phyloP scores from a whole-genome alignment of 2,113 vertebrate genomes.

The Rynchops niger region DNA sequence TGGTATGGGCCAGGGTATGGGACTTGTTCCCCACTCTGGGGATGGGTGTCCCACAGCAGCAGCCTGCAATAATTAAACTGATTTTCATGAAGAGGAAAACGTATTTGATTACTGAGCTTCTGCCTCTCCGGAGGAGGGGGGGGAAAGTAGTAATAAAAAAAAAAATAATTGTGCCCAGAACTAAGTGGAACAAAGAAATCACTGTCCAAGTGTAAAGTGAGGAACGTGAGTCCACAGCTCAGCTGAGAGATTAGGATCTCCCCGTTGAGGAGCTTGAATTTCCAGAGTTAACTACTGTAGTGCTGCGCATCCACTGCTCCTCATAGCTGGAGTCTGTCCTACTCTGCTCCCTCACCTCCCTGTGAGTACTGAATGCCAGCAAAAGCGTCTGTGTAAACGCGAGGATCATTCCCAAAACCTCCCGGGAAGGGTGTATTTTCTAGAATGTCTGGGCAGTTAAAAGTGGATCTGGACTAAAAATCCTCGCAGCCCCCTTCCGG shows the following conservation, averaged over 20 bases:
- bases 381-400: not conserved
- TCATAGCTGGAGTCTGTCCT: not conserved
- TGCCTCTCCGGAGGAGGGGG: not conserved
- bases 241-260: not conserved
- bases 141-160: not conserved
- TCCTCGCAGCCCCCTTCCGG: not conserved
- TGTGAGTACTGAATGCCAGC: not conserved
- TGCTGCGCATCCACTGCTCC: fast-evolving
- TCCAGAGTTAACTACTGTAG: not conserved
- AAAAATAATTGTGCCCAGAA: not conserved
- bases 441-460: not conserved
- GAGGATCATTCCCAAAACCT: not conserved
- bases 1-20: not conserved
- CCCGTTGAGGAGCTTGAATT: not conserved
- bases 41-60: not conserved
- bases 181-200: not conserved
- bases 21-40: not conserved
- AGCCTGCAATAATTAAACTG: not conserved
- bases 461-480: not conserved
- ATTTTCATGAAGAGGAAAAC: not conserved
- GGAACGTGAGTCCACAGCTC: not conserved
- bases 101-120: not conserved
- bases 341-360: not conserved
- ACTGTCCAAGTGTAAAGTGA: not conserved
- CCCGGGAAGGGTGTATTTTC: not conserved